Evolutionary conservation across 2,797 vertebrate genomes (phyloP).

Genomic region (Argya squamiceps): DNA sequence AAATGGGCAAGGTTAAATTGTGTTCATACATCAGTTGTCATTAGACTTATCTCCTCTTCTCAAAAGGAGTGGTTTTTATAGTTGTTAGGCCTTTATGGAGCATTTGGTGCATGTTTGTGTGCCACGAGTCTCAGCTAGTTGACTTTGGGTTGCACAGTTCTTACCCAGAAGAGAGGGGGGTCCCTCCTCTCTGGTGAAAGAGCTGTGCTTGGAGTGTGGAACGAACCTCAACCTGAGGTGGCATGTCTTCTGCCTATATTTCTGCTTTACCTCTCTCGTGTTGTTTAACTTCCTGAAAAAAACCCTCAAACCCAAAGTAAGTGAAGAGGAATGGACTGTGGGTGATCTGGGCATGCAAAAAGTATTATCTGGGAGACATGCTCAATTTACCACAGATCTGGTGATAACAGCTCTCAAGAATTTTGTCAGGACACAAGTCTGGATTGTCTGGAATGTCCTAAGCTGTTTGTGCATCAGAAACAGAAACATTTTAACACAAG

Average conservation of each 20-base stretch:
- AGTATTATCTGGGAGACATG: neutral
- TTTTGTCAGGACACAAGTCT: neutral
- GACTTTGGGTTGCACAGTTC: slow-evolving; percentile 3
- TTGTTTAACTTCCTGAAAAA: neutral
- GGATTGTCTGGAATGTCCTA: neutral
- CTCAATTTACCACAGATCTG: neutral
- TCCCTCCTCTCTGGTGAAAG: slow-evolving; percentile 4
- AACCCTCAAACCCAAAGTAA: neutral
- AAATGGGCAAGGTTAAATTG: neutral
- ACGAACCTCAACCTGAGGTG: slow-evolving; percentile 15
- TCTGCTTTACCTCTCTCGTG: neutral
- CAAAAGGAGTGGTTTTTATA: neutral
- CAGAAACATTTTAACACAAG: neutral
- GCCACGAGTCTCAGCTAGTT: neutral
- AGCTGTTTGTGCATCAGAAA: neutral
- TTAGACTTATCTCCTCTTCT: neutral
- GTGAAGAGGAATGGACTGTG: neutral
- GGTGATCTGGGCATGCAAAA: neutral
- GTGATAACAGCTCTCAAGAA: neutral
- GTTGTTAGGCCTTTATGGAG: neutral
- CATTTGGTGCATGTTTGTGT: neutral
- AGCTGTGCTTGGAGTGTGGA: neutral
- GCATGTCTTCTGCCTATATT: neutral
- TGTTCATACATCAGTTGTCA: neutral
- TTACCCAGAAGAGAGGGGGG: neutral